These are phyloP conservation scores for Orthonevra nobilis DNA, from an alignment of 2,888 invertebrate species.

Conservation along the genomic window DNA sequence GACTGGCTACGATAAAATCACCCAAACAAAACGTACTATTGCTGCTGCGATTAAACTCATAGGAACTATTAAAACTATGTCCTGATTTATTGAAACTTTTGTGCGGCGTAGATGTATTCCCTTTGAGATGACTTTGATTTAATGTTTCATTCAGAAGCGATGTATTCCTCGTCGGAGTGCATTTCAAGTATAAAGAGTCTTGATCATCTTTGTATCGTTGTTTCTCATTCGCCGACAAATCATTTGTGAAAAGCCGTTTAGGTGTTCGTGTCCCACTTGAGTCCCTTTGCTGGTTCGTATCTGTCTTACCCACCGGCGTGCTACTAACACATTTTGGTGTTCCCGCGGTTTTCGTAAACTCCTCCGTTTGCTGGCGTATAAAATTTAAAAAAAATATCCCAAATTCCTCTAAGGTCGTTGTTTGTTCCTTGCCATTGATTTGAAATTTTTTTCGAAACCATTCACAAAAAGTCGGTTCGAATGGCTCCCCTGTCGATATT, in stretches of 20 bases:
- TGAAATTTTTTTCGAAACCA: slow-evolving; percentile 73
- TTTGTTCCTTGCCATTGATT: slow-evolving; percentile 2
- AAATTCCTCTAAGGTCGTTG: slow-evolving; percentile 80
- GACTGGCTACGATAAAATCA: slow-evolving; percentile 75
- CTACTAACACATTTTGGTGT: slow-evolving; percentile 72
- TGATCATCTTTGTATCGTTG: too few species aligned
- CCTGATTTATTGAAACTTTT: slow-evolving; percentile 43
- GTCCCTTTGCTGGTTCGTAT: too few species aligned
- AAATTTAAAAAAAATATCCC: slow-evolving; percentile 83
- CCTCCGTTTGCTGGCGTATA: slow-evolving; percentile 82
- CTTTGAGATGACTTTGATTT: slow-evolving; percentile 11
- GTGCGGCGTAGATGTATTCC: slow-evolving; percentile 46
- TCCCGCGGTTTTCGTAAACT: slow-evolving; percentile 77
- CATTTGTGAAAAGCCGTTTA: too few species aligned
- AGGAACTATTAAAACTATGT: slow-evolving; percentile 20
- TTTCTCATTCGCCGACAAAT: too few species aligned
- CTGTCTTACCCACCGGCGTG: slow-evolving; percentile 19
- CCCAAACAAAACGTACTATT: slow-evolving; percentile 76
- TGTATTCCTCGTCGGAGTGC: slow-evolving; percentile 21
- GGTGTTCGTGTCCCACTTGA: slow-evolving; percentile 19
- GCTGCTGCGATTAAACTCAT: slow-evolving; percentile 53
- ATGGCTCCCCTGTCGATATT: slow-evolving; percentile 46
- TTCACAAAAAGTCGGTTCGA: slow-evolving; percentile 69
- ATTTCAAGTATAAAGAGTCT: too few species aligned
- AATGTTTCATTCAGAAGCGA: slow-evolving; percentile 34